Conservation (phyloP, 2,797 vertebrate species). For the Sarcoramphus papa region DNA sequence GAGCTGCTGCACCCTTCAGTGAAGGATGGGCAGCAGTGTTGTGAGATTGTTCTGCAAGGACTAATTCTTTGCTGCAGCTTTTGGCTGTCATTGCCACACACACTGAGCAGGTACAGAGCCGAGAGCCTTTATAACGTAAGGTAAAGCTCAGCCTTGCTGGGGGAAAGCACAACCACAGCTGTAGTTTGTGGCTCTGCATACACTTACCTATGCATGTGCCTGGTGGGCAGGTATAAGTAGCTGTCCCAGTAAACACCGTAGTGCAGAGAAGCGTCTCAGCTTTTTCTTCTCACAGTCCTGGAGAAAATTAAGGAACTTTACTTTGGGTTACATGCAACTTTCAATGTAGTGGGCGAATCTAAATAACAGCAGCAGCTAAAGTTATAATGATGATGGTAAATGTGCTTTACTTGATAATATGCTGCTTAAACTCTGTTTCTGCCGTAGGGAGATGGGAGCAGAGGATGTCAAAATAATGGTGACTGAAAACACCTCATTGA, state of each 20-base stretch:
- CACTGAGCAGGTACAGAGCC: neutral
- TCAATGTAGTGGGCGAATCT: neutral
- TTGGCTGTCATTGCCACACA: neutral
- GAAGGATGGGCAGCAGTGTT: neutral
- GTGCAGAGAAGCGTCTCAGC: neutral
- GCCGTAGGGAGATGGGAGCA: neutral
- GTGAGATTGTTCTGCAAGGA: neutral
- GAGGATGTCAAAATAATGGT: neutral
- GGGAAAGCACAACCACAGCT: neutral
- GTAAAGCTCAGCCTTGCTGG: neutral
- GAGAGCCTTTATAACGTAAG: neutral
- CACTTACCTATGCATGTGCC: neutral
- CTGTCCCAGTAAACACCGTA: neutral
- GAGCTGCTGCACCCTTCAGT: neutral
- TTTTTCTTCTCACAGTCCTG: neutral
- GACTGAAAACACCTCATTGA: neutral
- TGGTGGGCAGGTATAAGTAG: neutral
- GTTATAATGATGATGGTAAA: neutral
- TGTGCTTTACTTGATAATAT: neutral
- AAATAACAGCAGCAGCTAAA: neutral
- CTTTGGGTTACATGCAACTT: neutral
- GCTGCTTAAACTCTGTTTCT: neutral
- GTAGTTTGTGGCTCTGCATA: neutral
- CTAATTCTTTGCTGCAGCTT: neutral
- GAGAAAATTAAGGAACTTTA: neutral